phyloP scores from a whole-genome alignment of 2,113 vertebrate species.

The Galemys pyrenaicus region DNA sequence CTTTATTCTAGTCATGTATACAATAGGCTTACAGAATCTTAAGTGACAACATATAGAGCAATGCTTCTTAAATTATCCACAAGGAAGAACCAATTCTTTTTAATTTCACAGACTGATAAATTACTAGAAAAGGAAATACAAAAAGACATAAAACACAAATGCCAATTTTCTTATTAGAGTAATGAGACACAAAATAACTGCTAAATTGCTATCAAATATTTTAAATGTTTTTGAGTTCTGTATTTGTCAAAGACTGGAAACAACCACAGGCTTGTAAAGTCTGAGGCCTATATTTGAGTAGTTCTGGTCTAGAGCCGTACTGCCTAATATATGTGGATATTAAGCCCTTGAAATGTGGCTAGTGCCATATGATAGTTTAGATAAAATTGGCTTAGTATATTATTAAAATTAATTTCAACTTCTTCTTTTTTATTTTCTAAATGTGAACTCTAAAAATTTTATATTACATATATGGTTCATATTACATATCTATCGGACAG shows the following conservation, averaged over 20 bases:
- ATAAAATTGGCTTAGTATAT: conserved; percentile 16
- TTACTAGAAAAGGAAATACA: conserved; percentile 25
- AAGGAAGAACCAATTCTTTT: background rate
- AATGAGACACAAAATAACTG: background rate
- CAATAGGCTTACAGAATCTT: background rate
- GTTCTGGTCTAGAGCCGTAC: background rate
- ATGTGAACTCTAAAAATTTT: conserved; percentile 22
- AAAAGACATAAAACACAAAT: background rate
- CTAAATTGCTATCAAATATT: conserved; percentile 16
- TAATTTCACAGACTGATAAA: background rate
- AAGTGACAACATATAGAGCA: background rate
- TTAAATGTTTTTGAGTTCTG: conserved; percentile 35
- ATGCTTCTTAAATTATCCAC: background rate
- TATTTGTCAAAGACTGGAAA: background rate
- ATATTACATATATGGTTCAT: background rate
- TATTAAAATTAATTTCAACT: conserved; percentile 18
- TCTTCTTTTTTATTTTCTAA: conserved; percentile 6
- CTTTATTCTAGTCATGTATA: background rate
- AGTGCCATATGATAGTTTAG: background rate
- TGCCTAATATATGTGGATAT: background rate
- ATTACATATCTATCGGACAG: background rate
- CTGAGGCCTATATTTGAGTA: background rate
- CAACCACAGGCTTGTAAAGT: background rate
- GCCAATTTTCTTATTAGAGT: background rate
- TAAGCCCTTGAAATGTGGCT: background rate